Conservation (phyloP, 2,113 vertebrate species). For the Oryzias celebensis region DNA sequence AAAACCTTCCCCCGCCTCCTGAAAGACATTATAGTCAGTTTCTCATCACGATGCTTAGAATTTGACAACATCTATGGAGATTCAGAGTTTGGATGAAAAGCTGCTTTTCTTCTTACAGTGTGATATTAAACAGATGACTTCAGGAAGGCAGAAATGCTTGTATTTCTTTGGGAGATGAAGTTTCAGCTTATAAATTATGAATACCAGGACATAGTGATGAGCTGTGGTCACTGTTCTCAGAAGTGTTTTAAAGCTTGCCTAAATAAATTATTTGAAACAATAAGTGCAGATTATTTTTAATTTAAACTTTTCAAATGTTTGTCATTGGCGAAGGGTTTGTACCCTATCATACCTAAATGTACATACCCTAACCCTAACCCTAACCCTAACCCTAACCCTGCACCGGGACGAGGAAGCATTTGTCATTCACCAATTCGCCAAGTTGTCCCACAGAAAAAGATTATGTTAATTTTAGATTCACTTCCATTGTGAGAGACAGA, state of each 20-base stretch:
- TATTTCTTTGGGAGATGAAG: neutral
- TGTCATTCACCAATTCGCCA: no score
- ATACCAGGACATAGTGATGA: neutral
- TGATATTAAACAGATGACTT: neutral
- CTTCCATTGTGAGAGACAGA: no score
- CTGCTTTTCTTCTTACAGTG: neutral
- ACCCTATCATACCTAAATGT: no score
- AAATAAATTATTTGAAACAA: no score
- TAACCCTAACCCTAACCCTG: no score
- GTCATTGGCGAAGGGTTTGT: no score
- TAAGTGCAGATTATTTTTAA: no score
- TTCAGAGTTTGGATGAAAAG: neutral
- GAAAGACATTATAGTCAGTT: slow-evolving; percentile 38
- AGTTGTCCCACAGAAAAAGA: no score
- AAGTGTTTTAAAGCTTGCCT: neutral
- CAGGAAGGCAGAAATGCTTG: neutral
- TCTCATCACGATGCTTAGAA: neutral
- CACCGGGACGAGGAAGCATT: no score
- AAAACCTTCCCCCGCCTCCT: slow-evolving; percentile 48
- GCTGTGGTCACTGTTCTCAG: neutral
- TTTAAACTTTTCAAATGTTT: no score
- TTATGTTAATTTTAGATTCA: no score
- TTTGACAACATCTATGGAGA: neutral
- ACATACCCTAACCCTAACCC: no score
- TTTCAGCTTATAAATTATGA: neutral